A percentile compares a stretch with the other conserved stretches of the same genome.
Conservation (phyloP, 2,888 invertebrate genomes). For the Xestia rhomboidea region DNA sequence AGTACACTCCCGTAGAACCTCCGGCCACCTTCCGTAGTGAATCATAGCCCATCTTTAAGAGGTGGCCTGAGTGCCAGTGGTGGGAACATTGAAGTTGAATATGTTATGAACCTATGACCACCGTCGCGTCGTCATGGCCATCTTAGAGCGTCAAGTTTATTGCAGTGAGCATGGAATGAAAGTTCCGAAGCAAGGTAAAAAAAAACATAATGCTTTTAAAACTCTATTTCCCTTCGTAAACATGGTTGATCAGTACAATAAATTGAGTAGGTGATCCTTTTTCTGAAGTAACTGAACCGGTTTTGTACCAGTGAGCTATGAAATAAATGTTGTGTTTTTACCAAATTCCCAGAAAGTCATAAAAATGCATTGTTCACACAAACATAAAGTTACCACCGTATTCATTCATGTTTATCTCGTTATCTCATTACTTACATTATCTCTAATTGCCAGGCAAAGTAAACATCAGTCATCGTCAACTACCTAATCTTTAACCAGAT, state of each 20-base stretch:
- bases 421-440: not conserved
- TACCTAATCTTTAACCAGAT: not conserved
- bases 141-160: not conserved
- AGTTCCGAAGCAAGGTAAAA: not conserved
- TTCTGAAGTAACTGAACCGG: not conserved
- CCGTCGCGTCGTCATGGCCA: no score
- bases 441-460: conserved; percentile 11
- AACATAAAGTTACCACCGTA: conserved; percentile 11
- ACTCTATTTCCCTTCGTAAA: not conserved
- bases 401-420: not conserved
- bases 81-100: not conserved
- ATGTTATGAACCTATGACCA: no score
- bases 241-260: not conserved
- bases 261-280: not conserved
- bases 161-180: not conserved
- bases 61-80: not conserved
- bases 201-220: not conserved
- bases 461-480: conserved; percentile 8
- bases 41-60: not conserved
- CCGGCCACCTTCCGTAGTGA: not conserved
- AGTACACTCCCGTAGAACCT: no score
- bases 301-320: not conserved
- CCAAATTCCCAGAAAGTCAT: conserved; percentile 2
- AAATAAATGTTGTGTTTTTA: not conserved
- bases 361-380: conserved; percentile 5